phyloP scores from a whole-genome alignment of 2,888 invertebrate genomes.

The Cerastoderma edule region DNA sequence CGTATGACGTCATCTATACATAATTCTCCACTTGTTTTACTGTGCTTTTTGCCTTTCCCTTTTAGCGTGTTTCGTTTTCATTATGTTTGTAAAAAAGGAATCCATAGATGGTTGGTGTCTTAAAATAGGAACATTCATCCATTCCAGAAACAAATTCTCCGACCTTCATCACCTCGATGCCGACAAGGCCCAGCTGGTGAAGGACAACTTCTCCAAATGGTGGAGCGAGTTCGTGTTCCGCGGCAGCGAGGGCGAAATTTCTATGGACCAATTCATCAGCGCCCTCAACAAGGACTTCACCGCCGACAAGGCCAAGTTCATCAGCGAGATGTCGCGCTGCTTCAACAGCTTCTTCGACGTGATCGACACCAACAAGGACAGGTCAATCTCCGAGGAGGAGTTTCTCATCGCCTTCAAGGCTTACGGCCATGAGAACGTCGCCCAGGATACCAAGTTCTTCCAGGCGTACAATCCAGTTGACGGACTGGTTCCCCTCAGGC shows the following conservation, averaged over 20 bases:
- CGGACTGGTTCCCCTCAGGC: conserved; percentile 58
- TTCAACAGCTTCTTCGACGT: conserved; percentile 68
- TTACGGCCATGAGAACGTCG: conserved; percentile 68
- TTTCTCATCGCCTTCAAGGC: conserved; percentile 68
- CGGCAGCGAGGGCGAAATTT: conserved; percentile 52
- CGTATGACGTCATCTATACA: no score
- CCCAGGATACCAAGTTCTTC: conserved; percentile 64
- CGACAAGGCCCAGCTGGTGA: conserved; percentile 56
- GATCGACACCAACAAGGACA: conserved; percentile 69
- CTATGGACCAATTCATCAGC: conserved; percentile 49
- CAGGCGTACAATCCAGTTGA: conserved; percentile 53
- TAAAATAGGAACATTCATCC: no score
- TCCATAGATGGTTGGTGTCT: no score
- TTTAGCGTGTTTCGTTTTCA: no score
- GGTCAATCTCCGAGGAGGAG: conserved; percentile 66
- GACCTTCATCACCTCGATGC: conserved; percentile 61
- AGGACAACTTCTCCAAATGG: conserved; percentile 61
- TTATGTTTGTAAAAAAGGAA: no score
- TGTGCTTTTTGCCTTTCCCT: no score
- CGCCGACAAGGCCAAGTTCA: conserved; percentile 57
- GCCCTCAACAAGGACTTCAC: conserved; percentile 41
- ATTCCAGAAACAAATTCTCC: conserved; percentile 62
- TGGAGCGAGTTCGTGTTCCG: conserved; percentile 66
- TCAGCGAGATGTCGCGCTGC: conserved; percentile 53
- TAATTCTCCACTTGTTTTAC: no score